Percentiles rank a stretch among this genome's conserved stretches.
phyloP scores from a whole-genome alignment of 2,888 invertebrate genomes.

The Lasioglossum malachurum region DNA sequence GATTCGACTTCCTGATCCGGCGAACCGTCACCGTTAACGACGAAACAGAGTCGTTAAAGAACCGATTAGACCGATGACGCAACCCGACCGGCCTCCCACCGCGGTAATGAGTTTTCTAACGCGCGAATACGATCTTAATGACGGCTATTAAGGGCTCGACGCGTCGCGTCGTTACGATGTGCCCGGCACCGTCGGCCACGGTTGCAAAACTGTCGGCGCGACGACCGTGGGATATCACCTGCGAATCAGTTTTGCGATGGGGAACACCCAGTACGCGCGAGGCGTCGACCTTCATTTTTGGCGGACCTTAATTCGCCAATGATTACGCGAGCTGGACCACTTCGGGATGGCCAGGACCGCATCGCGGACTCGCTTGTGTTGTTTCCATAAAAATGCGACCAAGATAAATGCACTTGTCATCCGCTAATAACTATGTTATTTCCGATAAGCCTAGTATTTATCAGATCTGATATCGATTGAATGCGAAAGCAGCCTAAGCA shows the following conservation, averaged over 20 bases:
- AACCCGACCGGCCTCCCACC: neutral
- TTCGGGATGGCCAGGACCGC: neutral
- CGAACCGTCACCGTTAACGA: slow-evolving; percentile 9
- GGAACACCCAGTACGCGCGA: slow-evolving; percentile 24
- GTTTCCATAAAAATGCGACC: neutral
- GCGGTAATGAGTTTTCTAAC: slow-evolving; percentile 30
- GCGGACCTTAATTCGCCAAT: neutral
- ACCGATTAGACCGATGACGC: slow-evolving; percentile 1
- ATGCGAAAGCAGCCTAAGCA: neutral
- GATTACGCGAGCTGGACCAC: neutral
- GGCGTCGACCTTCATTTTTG: neutral
- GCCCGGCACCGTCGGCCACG: neutral
- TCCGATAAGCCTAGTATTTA: neutral
- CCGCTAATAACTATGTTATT: neutral
- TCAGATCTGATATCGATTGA: neutral
- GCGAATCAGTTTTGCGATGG: slow-evolving; percentile 18
- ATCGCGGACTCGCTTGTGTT: neutral
- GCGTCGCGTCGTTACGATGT: slow-evolving; percentile 10
- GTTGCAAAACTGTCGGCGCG: neutral
- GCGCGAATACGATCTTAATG: slow-evolving; percentile 24
- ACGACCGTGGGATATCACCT: neutral
- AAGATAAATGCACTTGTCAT: too few relatives aligned
- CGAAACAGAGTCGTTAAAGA: slow-evolving; percentile 2
- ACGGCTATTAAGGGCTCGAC: slow-evolving; percentile 17
- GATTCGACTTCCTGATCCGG: neutral